Conservation (phyloP, 2,888 invertebrate species). For the Eupithecia vulgata region DNA sequence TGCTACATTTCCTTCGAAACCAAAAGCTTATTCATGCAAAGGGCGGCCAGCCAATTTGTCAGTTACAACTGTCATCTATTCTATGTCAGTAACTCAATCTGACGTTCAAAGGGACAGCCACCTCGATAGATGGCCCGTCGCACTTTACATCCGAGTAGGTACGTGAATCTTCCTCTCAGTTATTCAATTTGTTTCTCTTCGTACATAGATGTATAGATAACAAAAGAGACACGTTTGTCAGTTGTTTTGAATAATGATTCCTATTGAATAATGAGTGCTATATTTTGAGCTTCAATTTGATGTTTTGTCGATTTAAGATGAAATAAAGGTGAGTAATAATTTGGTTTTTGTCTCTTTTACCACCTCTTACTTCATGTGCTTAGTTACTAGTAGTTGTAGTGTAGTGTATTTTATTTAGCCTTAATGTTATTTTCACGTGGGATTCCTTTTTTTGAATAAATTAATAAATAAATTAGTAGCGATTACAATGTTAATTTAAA, state of each 20-base stretch:
- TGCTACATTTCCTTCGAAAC: constrained; percentile 13
- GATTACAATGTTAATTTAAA: not conserved
- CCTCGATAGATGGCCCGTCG: constrained; percentile 77
- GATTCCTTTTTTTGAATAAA: no score
- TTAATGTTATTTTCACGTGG: no score
- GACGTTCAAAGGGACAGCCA: constrained; percentile 67
- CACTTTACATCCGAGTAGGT: constrained; percentile 70
- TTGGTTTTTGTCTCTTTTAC: not conserved
- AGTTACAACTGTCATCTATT: constrained; percentile 36
- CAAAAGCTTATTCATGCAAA: constrained; percentile 40
- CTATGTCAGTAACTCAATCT: constrained; percentile 60
- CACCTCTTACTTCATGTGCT: not conserved
- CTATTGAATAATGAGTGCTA: constrained; percentile 1
- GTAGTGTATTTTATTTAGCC: no score
- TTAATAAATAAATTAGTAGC: no score
- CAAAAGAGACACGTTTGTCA: constrained; percentile 36
- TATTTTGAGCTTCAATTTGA: constrained; percentile 1
- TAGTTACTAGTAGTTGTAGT: no score
- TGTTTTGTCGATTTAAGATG: not conserved
- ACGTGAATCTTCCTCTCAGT: constrained; percentile 77
- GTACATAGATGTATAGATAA: constrained; percentile 47
- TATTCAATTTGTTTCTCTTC: constrained; percentile 77
- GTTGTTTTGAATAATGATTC: constrained; percentile 16
- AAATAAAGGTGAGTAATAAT: not conserved
- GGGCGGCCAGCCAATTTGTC: constrained; percentile 51